These are phyloP conservation scores for Aquatica leii DNA, from an alignment of 2,888 invertebrate genomes.

Conservation along the genomic window DNA sequence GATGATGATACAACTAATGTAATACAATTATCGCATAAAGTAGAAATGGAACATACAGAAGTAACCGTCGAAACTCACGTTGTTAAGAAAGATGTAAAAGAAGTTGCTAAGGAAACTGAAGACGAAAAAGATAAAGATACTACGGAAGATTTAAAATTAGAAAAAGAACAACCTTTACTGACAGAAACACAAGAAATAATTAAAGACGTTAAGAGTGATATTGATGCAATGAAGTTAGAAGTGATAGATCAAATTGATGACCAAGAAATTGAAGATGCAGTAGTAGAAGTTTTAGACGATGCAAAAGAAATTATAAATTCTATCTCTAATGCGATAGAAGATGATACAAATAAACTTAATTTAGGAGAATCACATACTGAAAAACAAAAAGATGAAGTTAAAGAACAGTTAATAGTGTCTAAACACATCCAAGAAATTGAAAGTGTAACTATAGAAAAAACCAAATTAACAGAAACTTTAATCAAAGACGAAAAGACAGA, in stretches of 20 bases:
- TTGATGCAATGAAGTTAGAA: neutral
- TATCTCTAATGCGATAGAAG: neutral
- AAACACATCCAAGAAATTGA: neutral
- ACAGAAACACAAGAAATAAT: neutral
- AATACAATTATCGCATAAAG: constrained; percentile 13
- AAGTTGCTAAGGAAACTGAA: constrained; percentile 2
- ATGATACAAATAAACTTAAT: neutral
- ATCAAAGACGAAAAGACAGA: neutral
- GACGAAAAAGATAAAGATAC: constrained; percentile 15
- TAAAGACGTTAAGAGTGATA: constrained; percentile 1
- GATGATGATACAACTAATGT: neutral
- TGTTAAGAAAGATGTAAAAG: constrained; percentile 12
- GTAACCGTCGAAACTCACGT: constrained; percentile 21
- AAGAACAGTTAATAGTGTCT: too few species aligned
- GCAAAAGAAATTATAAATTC: neutral
- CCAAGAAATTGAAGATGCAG: neutral
- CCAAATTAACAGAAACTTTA: constrained; percentile 8
- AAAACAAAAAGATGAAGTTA: constrained; percentile 11
- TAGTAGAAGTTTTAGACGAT: neutral
- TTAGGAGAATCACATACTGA: neutral
- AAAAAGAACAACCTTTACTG: neutral
- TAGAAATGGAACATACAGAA: constrained; percentile 24
- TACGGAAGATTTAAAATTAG: constrained; percentile 6
- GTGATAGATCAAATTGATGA: constrained; percentile 12
- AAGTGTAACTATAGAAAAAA: constrained; percentile 23